Evolutionary conservation across 1,140 invertebrate genomes (phyloP), one percentile per base, ranked within the genome.

Genomic region (Eriosoma lanigerum): DNA sequence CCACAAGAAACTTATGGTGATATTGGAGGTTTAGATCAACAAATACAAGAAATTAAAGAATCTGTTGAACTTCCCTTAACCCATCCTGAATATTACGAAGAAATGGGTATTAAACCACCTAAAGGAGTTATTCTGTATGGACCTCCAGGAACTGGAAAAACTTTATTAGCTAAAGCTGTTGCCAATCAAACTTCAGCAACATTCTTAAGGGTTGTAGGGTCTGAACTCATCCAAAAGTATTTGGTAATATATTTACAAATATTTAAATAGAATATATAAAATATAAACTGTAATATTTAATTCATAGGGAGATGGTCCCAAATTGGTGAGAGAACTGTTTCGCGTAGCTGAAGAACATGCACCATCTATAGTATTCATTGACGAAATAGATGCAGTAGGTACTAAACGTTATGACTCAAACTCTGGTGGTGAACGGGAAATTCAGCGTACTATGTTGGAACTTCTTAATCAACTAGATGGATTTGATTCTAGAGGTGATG

Each of bases 41-140:
- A 99, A 88, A 99, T 99, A 87, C 98, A 99, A 87, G 98, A 99
- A 89, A 99, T 98, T 72, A 97, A 99, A 88, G 98, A 99, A 88
- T 98, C 97, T 81, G 98, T 99, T 3, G 98, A 99, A 86, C 87
- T 99, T 66, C 98, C 98, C 1, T 87, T 99, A 19, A 99, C 98
- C 48, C 98, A 99, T 90, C 98, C 98, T 19, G 98, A 99, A 87
- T 99, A 99, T 87, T 99, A 99, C 86, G 98, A 99, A 87, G 98
- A 99, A 88, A 99, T 99, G 98, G 98, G 98, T 82, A 99, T 99
- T 81, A 97, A 98, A 86, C 97, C 98, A 26, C 98, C 98, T 0
- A 99, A 99, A 86, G 98, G 98, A 83, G 98, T 99, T 9, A 99
- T 99, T 86, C 88, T 99, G 12, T 99, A 99, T 88, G 98, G 98